Base-by-base conservation (phyloP, 2,888 invertebrate genomes). In the Octodonta nipae region DNA sequence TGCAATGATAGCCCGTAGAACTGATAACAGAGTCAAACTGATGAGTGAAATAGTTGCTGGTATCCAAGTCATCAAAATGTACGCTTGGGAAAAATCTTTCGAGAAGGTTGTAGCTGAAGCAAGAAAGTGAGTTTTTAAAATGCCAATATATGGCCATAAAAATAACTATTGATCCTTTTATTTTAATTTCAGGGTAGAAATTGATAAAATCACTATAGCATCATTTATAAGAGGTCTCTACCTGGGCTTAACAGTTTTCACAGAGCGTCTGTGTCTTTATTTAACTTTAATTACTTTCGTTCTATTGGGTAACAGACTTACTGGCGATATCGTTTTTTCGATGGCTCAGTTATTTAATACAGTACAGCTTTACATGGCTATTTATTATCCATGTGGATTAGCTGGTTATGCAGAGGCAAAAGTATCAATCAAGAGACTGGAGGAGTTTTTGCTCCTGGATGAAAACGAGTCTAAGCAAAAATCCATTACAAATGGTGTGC, bases 241-340 rank as follows among this genome's bases (percentile, higher is more conserved):
- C 4, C 62, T 72, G 15, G 74, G 77, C 0, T 52, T 73, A 40
- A 58, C 72, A 54, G 79, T 89, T 28, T 88, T 86, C 55, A 84
- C 87, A 0, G 83, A 87, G 51, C 75, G 91, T 41, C 71, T 87
- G 28, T 80, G 88, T 2, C 66, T 89, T 7, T 86, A 81, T 54
- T 72, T 84, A 37, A 85, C 86, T 2, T 69, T 92, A 32, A 66
- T 85, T 27, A 71, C 80, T 1, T 87, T 77, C 52, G 78, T 82
- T 7, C 63, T 86, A 2, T 61, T 75, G 45, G 82, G 78, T 7
- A 51, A 65, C 34, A 42, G 39, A 11, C 51, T 67, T 40, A 61
- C 63, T 5, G 66, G 76, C 0, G 75, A 76, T 35, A 71, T 77
- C 49, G 78, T 80, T 0, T 84, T 83, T 57, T 76, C 83, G 0